Evolutionary conservation across 1,140 invertebrate genomes (phyloP), one percentile per base, ranked within the genome.

Genomic region (Aphaenogaster rudis): DNA sequence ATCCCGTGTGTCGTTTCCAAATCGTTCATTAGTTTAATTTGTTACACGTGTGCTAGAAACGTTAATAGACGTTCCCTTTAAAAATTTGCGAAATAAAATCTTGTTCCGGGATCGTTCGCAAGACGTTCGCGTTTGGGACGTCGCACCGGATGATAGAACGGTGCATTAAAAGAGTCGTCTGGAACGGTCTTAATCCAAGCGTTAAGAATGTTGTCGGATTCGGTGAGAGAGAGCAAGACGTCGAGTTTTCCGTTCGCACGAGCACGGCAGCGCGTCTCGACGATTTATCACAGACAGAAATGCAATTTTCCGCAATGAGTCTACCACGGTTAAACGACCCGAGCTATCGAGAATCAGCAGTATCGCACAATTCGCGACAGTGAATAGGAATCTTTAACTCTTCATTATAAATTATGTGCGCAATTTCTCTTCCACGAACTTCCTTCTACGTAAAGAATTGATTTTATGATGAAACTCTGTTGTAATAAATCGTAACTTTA

Each of bases 201-300:
- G 21, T 71, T 81, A 71, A 71, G 39, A 81, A 71, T 81, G 48
- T 48, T 9, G 50, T 61, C 66, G 50, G 63, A 50, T 48, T 69
- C 66, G 42, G 39, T 28, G 66, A 48, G 66, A 15, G 21, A 17
- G 21, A 88, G 63, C 13, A 11, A 66, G 76, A 85, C 63, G 50
- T 85, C 39, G 71, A 88, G 48, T 85, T 85, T 85, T 50, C 86
- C 61, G 21, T 21, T 63, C 21, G 36, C 63, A 67, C 42, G 15
- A 64, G 48, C 66, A 69, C 64, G 50, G 2, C 77, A 28, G n/a
- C 13, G 48, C 28, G 33, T 4, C 50, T 85, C 39, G 61, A 69
- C 71, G 63, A 88, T 88, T 85, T 85, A 88, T 88, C 86, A 66
- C 71, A 57, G 82, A 77, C 71, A 85, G 86, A 88, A 88, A 85